Evolutionary conservation across 35 echinoderm and acorn worm genomes (phyloP).

Genomic region (Apostichopus californicus): DNA sequence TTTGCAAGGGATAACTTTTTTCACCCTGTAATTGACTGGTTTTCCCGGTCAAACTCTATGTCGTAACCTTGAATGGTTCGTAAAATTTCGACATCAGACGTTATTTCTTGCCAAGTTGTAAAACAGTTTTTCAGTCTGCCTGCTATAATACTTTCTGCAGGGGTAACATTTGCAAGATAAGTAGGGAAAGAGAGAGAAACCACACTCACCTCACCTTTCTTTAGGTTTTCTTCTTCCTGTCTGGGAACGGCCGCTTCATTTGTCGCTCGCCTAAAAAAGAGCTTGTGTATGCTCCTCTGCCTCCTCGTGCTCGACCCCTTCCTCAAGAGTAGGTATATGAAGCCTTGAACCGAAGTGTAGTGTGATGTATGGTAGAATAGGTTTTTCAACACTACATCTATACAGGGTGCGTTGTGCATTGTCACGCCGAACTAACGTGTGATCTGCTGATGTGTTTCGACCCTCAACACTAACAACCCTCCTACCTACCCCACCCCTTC

Average conservation of each 20-base stretch:
- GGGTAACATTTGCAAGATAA: background rate
- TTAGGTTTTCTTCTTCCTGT: background rate
- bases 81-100: background rate
- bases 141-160: background rate
- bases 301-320: conserved; percentile 29
- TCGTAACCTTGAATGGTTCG: background rate
- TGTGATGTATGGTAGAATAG: too few species aligned
- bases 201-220: background rate
- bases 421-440: too few species aligned
- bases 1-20: background rate
- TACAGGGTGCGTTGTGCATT: too few species aligned
- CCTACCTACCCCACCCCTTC: too few species aligned
- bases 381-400: too few species aligned
- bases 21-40: conserved; percentile 23
- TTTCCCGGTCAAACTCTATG: conserved; percentile 14
- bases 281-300: background rate
- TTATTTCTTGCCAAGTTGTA: background rate
- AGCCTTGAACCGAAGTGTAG: background rate
- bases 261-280: background rate
- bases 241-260: conserved; percentile 5
- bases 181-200: background rate
- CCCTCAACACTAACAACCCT: too few species aligned
- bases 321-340: background rate
- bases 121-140: background rate
- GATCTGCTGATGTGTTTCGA: too few species aligned